These are phyloP conservation scores for Muschampia plurimacula DNA, from an alignment of 2,888 invertebrate genomes.

Conservation along the genomic window DNA sequence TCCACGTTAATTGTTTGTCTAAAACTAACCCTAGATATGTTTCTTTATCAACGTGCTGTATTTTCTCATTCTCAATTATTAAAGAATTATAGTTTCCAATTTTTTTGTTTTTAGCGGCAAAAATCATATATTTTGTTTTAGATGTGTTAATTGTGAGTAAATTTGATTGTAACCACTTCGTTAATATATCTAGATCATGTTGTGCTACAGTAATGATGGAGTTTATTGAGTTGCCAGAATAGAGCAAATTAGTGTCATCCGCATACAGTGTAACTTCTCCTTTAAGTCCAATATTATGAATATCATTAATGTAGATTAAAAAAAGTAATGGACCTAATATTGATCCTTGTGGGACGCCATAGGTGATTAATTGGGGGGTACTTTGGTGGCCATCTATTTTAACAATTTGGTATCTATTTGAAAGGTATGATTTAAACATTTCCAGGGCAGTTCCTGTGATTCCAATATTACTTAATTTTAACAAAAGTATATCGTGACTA, in stretches of 20 bases:
- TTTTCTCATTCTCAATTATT: constrained; percentile 3
- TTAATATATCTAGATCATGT: constrained; percentile 38
- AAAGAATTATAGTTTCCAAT: neutral
- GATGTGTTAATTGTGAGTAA: constrained; percentile 42
- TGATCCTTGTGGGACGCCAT: constrained; percentile 13
- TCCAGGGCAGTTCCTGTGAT: constrained; percentile 12
- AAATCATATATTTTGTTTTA: constrained; percentile 40
- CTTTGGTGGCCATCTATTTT: constrained; percentile 4
- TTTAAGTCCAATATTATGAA: constrained; percentile 25
- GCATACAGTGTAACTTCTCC: constrained; percentile 42
- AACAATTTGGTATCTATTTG: constrained; percentile 23
- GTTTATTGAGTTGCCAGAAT: constrained; percentile 39
- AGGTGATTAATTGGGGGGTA: neutral
- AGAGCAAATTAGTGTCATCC: constrained; percentile 44
- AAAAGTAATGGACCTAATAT: constrained; percentile 35
- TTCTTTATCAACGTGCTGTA: neutral
- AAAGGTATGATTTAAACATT: constrained; percentile 32
- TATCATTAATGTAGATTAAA: constrained; percentile 40
- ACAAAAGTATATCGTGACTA: constrained; percentile 10
- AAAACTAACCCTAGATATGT: constrained; percentile 24
- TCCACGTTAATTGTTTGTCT: constrained; percentile 23
- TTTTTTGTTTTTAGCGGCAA: constrained; percentile 29
- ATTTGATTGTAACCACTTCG: constrained; percentile 43
- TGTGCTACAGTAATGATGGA: constrained; percentile 34
- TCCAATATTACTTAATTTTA: constrained; percentile 1